phyloP scores from a whole-genome alignment of 2,888 invertebrate species.

The Lycia hirtaria region DNA sequence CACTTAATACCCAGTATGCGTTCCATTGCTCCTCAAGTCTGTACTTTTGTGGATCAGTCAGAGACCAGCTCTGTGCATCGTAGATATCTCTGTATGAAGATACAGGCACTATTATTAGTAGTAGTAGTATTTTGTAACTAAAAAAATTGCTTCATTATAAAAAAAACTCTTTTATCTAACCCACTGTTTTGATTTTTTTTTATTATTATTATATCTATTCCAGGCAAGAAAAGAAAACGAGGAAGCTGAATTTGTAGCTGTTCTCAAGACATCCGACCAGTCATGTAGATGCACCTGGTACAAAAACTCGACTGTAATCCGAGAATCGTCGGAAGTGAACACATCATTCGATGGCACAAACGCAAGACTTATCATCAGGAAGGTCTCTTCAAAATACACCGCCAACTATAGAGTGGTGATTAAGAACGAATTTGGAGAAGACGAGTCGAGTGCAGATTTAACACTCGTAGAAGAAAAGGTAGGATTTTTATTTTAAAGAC shows the following conservation, averaged over 20 bases:
- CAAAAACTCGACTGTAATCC: constrained; percentile 91
- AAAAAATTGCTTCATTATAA: too few species aligned
- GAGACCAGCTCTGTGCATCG: too few species aligned
- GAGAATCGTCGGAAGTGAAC: constrained; percentile 90
- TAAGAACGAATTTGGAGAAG: constrained; percentile 96
- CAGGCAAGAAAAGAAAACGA: constrained; percentile 85
- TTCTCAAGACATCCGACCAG: constrained; percentile 90
- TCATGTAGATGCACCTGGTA: constrained; percentile 94
- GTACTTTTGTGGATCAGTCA: too few species aligned
- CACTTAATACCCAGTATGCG: too few species aligned
- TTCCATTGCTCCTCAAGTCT: too few species aligned
- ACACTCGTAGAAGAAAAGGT: constrained; percentile 89
- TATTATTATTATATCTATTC: constrained; percentile 23
- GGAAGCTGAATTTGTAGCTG: constrained; percentile 91
- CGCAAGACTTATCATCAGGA: constrained; percentile 91
- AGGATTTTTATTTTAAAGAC: constrained; percentile 16
- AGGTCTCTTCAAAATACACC: constrained; percentile 90
- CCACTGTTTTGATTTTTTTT: not conserved
- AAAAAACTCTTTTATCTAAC: not conserved
- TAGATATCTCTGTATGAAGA: too few species aligned
- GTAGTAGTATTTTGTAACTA: too few species aligned
- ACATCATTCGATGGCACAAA: constrained; percentile 94
- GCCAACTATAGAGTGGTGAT: constrained; percentile 95
- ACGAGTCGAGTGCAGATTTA: constrained; percentile 94
- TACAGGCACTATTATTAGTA: too few species aligned